A percentile compares a stretch with the other conserved stretches of the same genome.
Evolutionary conservation across 2,888 invertebrate genomes (phyloP).

Genomic region (Mantis religiosa): DNA sequence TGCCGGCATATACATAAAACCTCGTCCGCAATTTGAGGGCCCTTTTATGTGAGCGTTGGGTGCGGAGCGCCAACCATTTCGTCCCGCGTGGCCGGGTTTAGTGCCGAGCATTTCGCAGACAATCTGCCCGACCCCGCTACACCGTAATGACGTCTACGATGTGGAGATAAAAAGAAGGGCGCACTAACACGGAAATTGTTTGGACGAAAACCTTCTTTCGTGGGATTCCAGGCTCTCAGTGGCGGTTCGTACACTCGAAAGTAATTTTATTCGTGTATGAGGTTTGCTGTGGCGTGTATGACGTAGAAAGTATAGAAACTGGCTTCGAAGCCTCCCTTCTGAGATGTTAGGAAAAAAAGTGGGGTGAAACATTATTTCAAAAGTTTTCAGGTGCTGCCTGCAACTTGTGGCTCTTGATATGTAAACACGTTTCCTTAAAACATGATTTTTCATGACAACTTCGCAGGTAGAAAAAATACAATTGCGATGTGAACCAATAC

Average conservation of each 20-base stretch:
- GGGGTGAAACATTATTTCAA: no score
- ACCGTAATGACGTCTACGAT: neutral
- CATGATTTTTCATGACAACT: no score
- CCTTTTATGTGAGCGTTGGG: slow-evolving; percentile 3
- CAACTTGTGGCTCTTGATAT: no score
- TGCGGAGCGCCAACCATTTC: slow-evolving; percentile 1
- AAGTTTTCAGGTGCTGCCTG: no score
- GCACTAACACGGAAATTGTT: neutral
- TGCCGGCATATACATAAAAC: slow-evolving; percentile 9
- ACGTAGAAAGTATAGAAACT: no score
- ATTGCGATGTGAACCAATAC: no score
- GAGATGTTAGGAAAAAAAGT: no score
- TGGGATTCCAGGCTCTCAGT: neutral
- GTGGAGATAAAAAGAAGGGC: neutral
- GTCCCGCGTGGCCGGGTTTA: neutral
- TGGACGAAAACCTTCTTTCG: neutral
- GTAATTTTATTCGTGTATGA: neutral
- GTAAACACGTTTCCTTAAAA: no score
- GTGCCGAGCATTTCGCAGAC: neutral
- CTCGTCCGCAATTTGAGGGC: slow-evolving; percentile 8
- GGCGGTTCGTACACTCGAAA: neutral
- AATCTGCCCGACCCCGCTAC: neutral
- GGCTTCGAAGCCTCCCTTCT: no score
- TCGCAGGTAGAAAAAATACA: no score
- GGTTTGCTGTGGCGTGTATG: neutral